Evolutionary conservation across 2,888 invertebrate genomes (phyloP), one percentile per base, ranked within the genome.

Genomic region (Listrodromus nycthemerus): DNA sequence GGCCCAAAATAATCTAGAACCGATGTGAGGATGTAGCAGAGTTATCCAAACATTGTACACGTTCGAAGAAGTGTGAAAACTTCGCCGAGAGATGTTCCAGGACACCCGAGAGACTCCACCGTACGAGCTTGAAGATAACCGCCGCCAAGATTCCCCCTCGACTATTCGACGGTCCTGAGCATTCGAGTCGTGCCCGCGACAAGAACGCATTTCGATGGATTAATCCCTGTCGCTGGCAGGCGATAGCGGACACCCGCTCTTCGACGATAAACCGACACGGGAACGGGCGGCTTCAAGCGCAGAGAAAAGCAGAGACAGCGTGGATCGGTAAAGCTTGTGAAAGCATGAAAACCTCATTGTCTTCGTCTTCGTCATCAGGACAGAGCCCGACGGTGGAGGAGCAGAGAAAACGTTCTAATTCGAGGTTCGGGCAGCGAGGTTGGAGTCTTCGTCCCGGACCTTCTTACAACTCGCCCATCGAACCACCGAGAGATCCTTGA

Each of bases 121-220:
- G 21, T 48, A 19, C 10, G 30, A 61, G 30, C 24, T 27, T 45
- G 45, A n/a, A 45, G 41, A 16, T 45, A 45, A 45, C 33, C 27
- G 37, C 50, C 48, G 33, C 1, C 50, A 37, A 33, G 37, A 80
- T 74, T 21, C 13, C 21, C 61, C 8, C 33, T 80, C 52, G 30
- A 65, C 45, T 52, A 27, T 45, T 41, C 45, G 52, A 21, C 27
- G 52, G 2, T 63, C 21, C 69, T 4, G 41, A 24, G 27, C 69
- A 75, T 69, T 63, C 27, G 30, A 61, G 70, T 55, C 19, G 41
- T 33, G 10, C 0, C 27, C 8, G 73, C 75, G 85, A 82, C 84
- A 77, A 85, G 85, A 85, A 86, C 79, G 77, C 82, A 84, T 87
- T 87, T 86, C 77, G 82, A 79, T 71, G 52, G 85, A 89, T 89